Evolutionary conservation across 2,797 vertebrate genomes (phyloP).

Genomic region (Paramormyrops hopkinsi): DNA sequence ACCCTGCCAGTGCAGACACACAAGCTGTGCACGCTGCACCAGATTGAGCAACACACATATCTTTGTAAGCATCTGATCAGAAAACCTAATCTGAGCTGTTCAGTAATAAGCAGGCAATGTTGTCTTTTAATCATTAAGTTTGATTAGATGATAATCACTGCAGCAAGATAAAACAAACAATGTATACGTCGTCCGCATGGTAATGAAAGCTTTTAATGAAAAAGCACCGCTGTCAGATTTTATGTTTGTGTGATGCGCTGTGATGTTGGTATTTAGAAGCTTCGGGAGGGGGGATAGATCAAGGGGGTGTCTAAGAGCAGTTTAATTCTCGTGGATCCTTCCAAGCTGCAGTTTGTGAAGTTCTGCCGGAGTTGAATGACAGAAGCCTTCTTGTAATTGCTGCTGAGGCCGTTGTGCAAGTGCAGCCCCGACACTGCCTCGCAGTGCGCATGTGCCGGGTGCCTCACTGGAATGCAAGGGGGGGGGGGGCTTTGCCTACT

Average conservation of each 20-base stretch:
- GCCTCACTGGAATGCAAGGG: not conserved
- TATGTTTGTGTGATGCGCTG: not conserved
- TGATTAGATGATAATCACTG: not conserved
- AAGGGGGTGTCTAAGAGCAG: not conserved
- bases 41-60: not conserved
- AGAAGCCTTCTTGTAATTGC: no score
- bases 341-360: not conserved
- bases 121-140: slow-evolving; percentile 2
- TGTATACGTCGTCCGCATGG: not conserved
- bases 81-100: not conserved
- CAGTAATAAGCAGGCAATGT: not conserved
- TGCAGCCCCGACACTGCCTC: not conserved
- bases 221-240: not conserved
- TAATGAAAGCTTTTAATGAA: slow-evolving; percentile 4
- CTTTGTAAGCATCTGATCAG: not conserved
- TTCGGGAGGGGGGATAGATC: not conserved
- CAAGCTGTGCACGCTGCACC: not conserved
- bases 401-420: not conserved
- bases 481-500: not conserved
- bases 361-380: not conserved
- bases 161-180: not conserved
- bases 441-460: no score
- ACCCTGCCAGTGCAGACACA: not conserved
- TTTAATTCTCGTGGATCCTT: not conserved
- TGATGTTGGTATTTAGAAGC: not conserved